These are phyloP conservation scores for Cylindroiulus punctatus DNA, from an alignment of 2,888 invertebrate species.

Conservation along the genomic window DNA sequence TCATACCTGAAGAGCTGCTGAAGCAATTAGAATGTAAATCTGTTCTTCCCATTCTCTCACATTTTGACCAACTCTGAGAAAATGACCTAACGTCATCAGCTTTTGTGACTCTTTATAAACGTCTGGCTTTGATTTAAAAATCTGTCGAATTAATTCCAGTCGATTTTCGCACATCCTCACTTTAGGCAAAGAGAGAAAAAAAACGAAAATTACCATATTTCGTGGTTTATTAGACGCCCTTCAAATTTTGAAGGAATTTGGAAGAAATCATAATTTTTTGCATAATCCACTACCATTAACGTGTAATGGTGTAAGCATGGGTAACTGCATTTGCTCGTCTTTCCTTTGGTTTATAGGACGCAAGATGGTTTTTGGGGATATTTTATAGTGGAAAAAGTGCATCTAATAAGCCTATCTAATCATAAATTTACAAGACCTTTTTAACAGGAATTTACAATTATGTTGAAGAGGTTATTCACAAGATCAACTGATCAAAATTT, in stretches of 20 bases:
- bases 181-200: slow-evolving; percentile 59
- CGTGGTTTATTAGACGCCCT: too few relatives aligned
- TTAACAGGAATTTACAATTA: too few relatives aligned
- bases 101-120: slow-evolving; percentile 75
- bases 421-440: too few relatives aligned
- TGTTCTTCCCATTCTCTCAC: slow-evolving; percentile 64
- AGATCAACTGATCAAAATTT: too few relatives aligned
- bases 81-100: slow-evolving; percentile 73
- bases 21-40: slow-evolving; percentile 64
- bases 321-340: too few relatives aligned
- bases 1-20: slow-evolving; percentile 64
- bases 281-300: too few relatives aligned
- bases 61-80: slow-evolving; percentile 72
- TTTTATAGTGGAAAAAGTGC: not conserved
- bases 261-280: too few relatives aligned
- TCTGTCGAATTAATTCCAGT: slow-evolving; percentile 73
- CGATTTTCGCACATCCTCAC: slow-evolving; percentile 74
- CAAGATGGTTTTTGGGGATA: too few relatives aligned
- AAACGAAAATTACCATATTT: not conserved
- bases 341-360: too few relatives aligned
- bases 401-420: not conserved
- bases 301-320: too few relatives aligned
- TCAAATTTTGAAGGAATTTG: too few relatives aligned
- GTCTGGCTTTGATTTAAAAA: slow-evolving; percentile 70
- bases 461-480: too few relatives aligned